Conservation (phyloP, 92 coral and sea anemone species). For the Epizoanthus stellaris region DNA sequence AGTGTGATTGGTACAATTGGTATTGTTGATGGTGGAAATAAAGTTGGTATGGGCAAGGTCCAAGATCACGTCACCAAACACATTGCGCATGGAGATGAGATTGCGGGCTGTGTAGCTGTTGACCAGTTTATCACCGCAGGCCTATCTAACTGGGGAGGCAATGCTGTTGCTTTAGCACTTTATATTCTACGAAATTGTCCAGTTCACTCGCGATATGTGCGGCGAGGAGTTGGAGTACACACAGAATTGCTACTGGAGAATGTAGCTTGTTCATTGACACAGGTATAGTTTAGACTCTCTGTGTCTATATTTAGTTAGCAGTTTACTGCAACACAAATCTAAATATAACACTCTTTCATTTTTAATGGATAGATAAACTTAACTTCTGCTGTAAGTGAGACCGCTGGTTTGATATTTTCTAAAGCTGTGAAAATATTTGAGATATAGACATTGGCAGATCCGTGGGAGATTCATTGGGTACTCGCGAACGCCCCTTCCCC, state of each 20-base stretch:
- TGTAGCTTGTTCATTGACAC: too few species aligned
- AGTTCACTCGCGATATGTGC: slow-evolving; percentile 68
- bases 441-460: too few species aligned
- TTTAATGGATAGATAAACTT: too few species aligned
- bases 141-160: slow-evolving; percentile 95
- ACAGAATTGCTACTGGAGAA: slow-evolving; percentile 1
- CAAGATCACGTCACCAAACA: slow-evolving; percentile 57
- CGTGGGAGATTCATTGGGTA: too few species aligned
- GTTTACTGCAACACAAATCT: too few species aligned
- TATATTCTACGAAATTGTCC: slow-evolving; percentile 60
- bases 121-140: slow-evolving; percentile 89
- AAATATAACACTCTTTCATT: too few species aligned
- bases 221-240: slow-evolving; percentile 59
- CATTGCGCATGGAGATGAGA: slow-evolving; percentile 70
- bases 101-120: slow-evolving; percentile 72
- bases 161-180: slow-evolving; percentile 51
- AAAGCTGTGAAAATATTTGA: too few species aligned
- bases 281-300: too few species aligned
- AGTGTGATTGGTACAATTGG: slow-evolving; percentile 71
- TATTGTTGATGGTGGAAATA: slow-evolving; percentile 97
- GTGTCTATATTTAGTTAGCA: too few species aligned
- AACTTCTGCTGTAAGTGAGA: too few species aligned
- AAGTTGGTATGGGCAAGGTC: slow-evolving; percentile 94
- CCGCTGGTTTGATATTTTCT: too few species aligned
- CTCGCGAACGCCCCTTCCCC: too few species aligned